phyloP scores from a whole-genome alignment of 2,113 vertebrate species.

The Pseudonaja textilis region DNA sequence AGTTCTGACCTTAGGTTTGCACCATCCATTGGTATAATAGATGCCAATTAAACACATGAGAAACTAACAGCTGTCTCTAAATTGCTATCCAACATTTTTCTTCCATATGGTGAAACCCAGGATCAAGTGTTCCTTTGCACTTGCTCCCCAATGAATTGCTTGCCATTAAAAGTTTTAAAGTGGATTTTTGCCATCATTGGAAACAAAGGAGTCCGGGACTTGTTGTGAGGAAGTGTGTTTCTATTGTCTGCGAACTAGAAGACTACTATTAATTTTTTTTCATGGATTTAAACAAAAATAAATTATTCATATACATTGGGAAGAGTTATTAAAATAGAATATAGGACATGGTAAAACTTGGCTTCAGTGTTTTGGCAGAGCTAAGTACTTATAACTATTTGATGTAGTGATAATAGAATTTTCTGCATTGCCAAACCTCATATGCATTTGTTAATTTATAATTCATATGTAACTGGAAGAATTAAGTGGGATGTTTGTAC shows the following conservation, averaged over 20 bases:
- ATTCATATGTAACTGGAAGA: background rate
- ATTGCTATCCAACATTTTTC: conserved; percentile 17
- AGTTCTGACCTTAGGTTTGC: conserved; percentile 31
- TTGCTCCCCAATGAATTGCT: conserved; percentile 8
- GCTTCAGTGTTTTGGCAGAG: background rate
- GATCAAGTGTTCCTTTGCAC: background rate
- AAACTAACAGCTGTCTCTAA: conserved; percentile 30
- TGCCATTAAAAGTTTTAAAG: background rate
- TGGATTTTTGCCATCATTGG: background rate
- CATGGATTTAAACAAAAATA: background rate
- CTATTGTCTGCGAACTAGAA: background rate
- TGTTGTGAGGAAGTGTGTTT: background rate
- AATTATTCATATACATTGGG: background rate
- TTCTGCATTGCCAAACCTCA: background rate
- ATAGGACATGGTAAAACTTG: background rate
- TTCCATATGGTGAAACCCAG: conserved; percentile 2
- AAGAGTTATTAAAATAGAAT: background rate
- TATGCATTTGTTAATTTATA: background rate
- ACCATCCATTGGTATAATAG: conserved; percentile 17
- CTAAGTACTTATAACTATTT: background rate
- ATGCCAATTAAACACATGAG: conserved; percentile 36
- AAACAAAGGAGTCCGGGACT: background rate
- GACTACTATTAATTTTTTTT: background rate
- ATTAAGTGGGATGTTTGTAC: background rate
- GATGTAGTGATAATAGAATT: background rate